Evolutionary conservation across 2,797 vertebrate genomes (phyloP).

Genomic region (Anas acuta): DNA sequence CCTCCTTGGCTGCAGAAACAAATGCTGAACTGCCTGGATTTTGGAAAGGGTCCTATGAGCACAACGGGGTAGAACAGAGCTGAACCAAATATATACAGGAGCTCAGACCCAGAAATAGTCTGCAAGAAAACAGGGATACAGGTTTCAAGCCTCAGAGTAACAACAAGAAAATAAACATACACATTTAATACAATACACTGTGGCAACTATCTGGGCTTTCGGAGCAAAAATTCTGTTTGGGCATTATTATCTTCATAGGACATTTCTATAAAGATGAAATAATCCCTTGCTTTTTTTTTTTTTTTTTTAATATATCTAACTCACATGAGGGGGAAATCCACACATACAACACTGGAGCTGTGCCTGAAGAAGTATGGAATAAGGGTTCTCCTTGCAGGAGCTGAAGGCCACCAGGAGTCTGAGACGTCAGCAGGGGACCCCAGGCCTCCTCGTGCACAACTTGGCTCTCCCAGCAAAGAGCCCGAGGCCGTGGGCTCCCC

Average conservation of each 20-base stretch:
- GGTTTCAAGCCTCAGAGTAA: not conserved
- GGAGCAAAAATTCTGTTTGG: not conserved
- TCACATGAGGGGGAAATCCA: not conserved
- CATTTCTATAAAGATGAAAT: not conserved
- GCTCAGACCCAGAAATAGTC: not conserved
- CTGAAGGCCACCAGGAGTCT: not conserved
- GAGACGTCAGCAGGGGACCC: not conserved
- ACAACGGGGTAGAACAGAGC: not conserved
- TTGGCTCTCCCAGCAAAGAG: not conserved
- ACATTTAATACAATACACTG: not conserved
- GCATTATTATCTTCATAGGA: not conserved
- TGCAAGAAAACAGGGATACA: not conserved
- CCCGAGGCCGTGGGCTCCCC: accelerated
- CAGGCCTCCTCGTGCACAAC: accelerated
- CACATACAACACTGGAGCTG: not conserved
- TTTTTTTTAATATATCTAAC: too few relatives aligned
- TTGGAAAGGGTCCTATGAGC: not conserved
- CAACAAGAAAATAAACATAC: not conserved
- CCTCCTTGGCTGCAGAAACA: not conserved
- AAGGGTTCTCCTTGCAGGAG: not conserved
- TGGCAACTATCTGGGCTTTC: not conserved
- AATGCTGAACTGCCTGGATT: not conserved
- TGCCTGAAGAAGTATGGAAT: not conserved
- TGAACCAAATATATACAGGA: accelerated
- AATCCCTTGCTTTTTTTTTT: too few relatives aligned